These are phyloP conservation scores for Lysiphlebus fabarum DNA, from an alignment of 1,140 invertebrate genomes.

Conservation along the genomic window DNA sequence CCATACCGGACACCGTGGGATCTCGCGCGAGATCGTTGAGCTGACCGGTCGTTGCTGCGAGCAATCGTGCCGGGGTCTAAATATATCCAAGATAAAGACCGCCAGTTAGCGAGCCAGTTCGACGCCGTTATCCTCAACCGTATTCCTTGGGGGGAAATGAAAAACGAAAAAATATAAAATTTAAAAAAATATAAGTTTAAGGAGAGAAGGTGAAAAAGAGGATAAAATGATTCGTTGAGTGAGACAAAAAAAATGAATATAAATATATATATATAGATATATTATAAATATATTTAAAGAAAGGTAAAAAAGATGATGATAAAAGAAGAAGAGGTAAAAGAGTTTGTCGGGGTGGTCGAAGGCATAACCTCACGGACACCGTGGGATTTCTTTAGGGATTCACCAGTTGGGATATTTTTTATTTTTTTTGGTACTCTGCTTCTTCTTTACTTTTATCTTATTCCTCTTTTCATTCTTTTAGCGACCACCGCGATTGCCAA, in stretches of 20 bases:
- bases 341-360: slow-evolving; percentile 25
- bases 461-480: slow-evolving; percentile 2
- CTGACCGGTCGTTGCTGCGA: slow-evolving; percentile 28
- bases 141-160: slow-evolving; percentile 17
- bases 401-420: slow-evolving; percentile 17
- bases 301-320: slow-evolving; percentile 4
- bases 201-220: slow-evolving; percentile 9
- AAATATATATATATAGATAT: slow-evolving; percentile 1
- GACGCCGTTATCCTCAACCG: slow-evolving; percentile 29
- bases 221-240: slow-evolving; percentile 4
- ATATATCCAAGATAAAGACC: slow-evolving; percentile 33
- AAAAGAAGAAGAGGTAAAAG: slow-evolving; percentile 7
- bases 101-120: slow-evolving; percentile 30
- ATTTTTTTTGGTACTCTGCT: slow-evolving; percentile 8
- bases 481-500: slow-evolving; percentile 4
- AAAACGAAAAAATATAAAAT: not conserved
- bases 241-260: slow-evolving; percentile 2
- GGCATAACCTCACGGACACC: slow-evolving; percentile 29
- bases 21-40: slow-evolving; percentile 24
- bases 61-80: slow-evolving; percentile 27
- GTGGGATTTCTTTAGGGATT: slow-evolving; percentile 30
- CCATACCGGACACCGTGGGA: slow-evolving; percentile 31
- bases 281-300: slow-evolving; percentile 9
- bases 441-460: not conserved
- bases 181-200: slow-evolving; percentile 8